These are phyloP conservation scores for Anodontia alba DNA, from an alignment of 2,888 invertebrate genomes.

Conservation along the genomic window DNA sequence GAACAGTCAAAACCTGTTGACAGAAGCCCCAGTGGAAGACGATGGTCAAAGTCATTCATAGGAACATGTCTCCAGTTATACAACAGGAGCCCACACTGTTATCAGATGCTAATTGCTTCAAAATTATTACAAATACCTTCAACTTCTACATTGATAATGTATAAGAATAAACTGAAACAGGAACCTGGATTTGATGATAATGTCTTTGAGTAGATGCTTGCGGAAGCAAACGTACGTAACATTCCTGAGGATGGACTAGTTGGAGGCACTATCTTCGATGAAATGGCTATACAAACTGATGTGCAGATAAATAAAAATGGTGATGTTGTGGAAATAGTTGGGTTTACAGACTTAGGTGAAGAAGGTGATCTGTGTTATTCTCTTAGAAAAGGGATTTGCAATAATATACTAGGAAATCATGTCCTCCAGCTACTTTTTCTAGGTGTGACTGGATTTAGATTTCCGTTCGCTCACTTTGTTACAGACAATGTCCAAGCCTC, in stretches of 20 bases:
- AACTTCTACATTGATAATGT: constrained; percentile 22
- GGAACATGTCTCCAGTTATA: constrained; percentile 30
- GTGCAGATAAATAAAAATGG: constrained; percentile 45
- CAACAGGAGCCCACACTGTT: constrained; percentile 36
- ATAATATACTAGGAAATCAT: constrained; percentile 36
- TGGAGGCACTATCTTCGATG: constrained; percentile 51
- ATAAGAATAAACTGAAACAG: constrained; percentile 40
- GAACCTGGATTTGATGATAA: constrained; percentile 32
- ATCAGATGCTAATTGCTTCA: constrained; percentile 22
- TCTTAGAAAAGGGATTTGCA: constrained; percentile 8
- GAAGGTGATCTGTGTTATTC: constrained; percentile 13
- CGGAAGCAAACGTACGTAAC: constrained; percentile 28
- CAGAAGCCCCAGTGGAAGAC: constrained; percentile 23
- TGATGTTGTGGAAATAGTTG: constrained; percentile 35
- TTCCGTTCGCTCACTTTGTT: constrained; percentile 42
- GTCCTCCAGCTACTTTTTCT: constrained; percentile 45
- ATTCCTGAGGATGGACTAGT: constrained; percentile 25
- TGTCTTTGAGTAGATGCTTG: constrained; percentile 48
- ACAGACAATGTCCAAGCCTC: constrained; percentile 32
- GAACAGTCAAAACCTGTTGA: constrained; percentile 34
- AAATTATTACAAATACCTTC: constrained; percentile 30
- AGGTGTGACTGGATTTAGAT: constrained; percentile 47
- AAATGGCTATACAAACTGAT: constrained; percentile 53
- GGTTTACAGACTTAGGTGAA: constrained; percentile 31
- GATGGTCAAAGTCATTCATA: constrained; percentile 38